Conservation (phyloP, 2,888 invertebrate genomes). For the Brachypalpus laphriformis region DNA sequence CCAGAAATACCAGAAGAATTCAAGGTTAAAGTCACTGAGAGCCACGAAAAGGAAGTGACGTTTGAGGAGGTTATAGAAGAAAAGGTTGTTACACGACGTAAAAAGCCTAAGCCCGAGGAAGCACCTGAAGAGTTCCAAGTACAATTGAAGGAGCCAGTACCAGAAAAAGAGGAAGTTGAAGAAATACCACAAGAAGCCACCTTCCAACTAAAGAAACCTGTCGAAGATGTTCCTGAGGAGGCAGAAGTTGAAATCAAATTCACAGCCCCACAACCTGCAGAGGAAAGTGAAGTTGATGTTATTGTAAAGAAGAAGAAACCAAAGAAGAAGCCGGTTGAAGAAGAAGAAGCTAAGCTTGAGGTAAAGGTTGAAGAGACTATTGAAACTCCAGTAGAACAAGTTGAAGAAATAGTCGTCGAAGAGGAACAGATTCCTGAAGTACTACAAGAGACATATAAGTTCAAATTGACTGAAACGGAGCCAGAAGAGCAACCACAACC, state of each 20-base stretch:
- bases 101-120: constrained; percentile 79
- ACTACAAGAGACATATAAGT: constrained; percentile 75
- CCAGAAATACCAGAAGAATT: constrained; percentile 80
- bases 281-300: constrained; percentile 68
- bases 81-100: constrained; percentile 80
- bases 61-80: constrained; percentile 81
- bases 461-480: constrained; percentile 78
- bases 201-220: constrained; percentile 72
- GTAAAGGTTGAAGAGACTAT: constrained; percentile 76
- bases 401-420: constrained; percentile 71
- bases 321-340: constrained; percentile 79
- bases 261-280: constrained; percentile 74
- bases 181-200: constrained; percentile 73
- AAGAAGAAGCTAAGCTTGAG: constrained; percentile 74
- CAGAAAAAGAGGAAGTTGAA: constrained; percentile 75
- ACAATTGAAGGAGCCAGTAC: constrained; percentile 77
- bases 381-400: constrained; percentile 72
- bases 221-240: constrained; percentile 80
- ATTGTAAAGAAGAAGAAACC: constrained; percentile 76
- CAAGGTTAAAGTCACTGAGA: constrained; percentile 80
- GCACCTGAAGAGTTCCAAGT: constrained; percentile 78
- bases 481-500: constrained; percentile 76
- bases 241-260: constrained; percentile 77
- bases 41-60: constrained; percentile 79
- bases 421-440: constrained; percentile 68